Evolutionary conservation across 2,797 vertebrate species (phyloP).

Genomic region (Echiichthys vipera): DNA sequence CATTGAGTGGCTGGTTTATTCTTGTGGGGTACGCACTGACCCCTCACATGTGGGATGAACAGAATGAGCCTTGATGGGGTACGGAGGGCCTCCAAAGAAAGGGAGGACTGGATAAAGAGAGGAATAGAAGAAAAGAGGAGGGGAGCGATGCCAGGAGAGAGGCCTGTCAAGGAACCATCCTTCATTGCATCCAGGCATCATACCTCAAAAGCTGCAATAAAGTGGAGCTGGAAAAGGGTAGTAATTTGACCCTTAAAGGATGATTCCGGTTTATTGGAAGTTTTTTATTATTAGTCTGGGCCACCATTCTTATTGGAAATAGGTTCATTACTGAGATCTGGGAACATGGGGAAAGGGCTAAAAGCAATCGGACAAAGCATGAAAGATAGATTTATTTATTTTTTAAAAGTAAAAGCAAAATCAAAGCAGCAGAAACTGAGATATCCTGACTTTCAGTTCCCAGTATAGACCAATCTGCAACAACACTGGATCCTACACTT

Average conservation of each 20-base stretch:
- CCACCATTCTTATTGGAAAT: not conserved
- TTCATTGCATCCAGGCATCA: conserved; percentile 29
- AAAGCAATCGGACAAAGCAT: not conserved
- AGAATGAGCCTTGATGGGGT: conserved; percentile 76
- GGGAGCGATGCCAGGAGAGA: conserved; percentile 56
- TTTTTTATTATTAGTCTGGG: not conserved
- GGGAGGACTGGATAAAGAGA: conserved; percentile 64
- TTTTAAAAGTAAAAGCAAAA: not conserved
- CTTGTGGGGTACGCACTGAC: conserved; percentile 75
- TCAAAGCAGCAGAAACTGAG: not conserved
- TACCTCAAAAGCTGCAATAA: not conserved
- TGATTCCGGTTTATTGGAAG: not conserved
- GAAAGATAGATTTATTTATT: too few species aligned
- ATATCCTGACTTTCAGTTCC: not conserved
- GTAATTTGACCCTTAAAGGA: not conserved
- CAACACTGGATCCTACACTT: not conserved
- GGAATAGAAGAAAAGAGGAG: conserved; percentile 57
- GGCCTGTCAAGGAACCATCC: conserved; percentile 56
- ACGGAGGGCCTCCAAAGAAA: conserved; percentile 68
- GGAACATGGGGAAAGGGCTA: not conserved
- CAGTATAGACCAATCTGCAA: not conserved
- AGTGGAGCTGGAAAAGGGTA: conserved; percentile 10
- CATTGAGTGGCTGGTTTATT: conserved; percentile 80
- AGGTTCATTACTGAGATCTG: not conserved
- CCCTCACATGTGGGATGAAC: conserved; percentile 79